These are phyloP conservation scores for Aphidius ervi DNA, from an alignment of 1,140 invertebrate species.

Conservation along the genomic window DNA sequence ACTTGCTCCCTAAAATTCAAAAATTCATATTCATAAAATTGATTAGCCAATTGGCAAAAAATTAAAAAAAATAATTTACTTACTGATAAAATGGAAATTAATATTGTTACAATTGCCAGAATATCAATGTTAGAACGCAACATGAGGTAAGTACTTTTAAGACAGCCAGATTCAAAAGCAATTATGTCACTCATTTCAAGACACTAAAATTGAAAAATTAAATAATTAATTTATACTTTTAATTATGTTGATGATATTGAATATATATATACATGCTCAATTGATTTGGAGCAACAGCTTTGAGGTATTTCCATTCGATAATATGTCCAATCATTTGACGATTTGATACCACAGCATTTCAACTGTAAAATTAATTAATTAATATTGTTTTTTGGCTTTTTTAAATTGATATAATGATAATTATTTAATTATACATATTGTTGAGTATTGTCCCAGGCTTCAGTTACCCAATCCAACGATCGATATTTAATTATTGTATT, in stretches of 20 bases:
- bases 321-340: constrained; percentile 31
- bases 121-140: constrained; percentile 33
- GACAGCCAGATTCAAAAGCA: constrained; percentile 32
- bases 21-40: constrained; percentile 19
- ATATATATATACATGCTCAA: constrained; percentile 24
- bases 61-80: constrained; percentile 13
- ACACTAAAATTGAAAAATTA: constrained; percentile 28
- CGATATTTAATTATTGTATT: constrained; percentile 30
- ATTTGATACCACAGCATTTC: constrained; percentile 36
- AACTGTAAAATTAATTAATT: constrained; percentile 21
- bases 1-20: constrained; percentile 22
- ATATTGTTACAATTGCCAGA: constrained; percentile 25
- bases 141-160: constrained; percentile 27
- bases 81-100: constrained; percentile 29
- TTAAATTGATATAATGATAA: not conserved
- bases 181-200: constrained; percentile 30
- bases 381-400: too few relatives aligned
- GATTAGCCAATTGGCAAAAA: constrained; percentile 4
- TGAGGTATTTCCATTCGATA: constrained; percentile 30
- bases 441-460: constrained; percentile 39
- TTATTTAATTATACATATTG: constrained; percentile 29
- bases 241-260: not conserved
- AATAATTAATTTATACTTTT: constrained; percentile 3
- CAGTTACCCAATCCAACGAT: constrained; percentile 25
- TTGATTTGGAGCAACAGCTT: constrained; percentile 33